A percentile compares a stretch with the other conserved stretches of the same genome.
Conservation (phyloP, 2,113 vertebrate genomes). For the Carassius gibelio region DNA sequence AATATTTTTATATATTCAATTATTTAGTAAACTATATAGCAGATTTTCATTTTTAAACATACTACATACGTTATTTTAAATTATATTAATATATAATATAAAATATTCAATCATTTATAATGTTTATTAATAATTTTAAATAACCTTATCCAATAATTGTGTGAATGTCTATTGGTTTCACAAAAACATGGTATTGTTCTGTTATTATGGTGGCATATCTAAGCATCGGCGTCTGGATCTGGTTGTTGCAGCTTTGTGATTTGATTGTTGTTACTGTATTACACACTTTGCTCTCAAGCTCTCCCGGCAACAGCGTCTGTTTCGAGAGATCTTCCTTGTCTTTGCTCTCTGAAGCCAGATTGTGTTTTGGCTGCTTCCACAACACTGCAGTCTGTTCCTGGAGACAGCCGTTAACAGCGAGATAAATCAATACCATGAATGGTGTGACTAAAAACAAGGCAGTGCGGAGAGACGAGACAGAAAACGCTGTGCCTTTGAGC, state of each 20-base stretch:
- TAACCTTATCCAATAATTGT: too few species aligned
- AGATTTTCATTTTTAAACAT: too few species aligned
- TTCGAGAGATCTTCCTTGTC: conserved; percentile 24
- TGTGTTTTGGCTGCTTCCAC: conserved; percentile 52
- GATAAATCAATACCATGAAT: conserved; percentile 53
- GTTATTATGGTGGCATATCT: neutral
- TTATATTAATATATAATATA: too few species aligned
- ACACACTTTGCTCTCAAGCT: conserved; percentile 28
- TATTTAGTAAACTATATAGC: too few species aligned
- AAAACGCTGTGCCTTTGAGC: conserved; percentile 41
- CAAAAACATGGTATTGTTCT: neutral
- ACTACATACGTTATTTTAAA: too few species aligned
- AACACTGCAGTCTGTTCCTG: conserved; percentile 56
- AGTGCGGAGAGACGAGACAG: conserved; percentile 26
- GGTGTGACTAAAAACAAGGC: conserved; percentile 32
- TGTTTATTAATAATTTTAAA: too few species aligned
- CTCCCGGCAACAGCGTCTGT: conserved; percentile 39
- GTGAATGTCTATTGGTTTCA: neutral
- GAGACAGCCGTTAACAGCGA: conserved; percentile 52
- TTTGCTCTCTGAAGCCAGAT: conserved; percentile 48
- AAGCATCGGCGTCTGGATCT: neutral
- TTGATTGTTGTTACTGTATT: conserved; percentile 19
- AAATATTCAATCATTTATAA: too few species aligned
- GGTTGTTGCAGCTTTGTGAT: conserved; percentile 3
- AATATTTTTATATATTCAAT: too few species aligned